Percentiles rank a stretch among this genome's conserved stretches.
Evolutionary conservation across 2,113 vertebrate genomes (phyloP).

Genomic region (Rhombomys opimus): DNA sequence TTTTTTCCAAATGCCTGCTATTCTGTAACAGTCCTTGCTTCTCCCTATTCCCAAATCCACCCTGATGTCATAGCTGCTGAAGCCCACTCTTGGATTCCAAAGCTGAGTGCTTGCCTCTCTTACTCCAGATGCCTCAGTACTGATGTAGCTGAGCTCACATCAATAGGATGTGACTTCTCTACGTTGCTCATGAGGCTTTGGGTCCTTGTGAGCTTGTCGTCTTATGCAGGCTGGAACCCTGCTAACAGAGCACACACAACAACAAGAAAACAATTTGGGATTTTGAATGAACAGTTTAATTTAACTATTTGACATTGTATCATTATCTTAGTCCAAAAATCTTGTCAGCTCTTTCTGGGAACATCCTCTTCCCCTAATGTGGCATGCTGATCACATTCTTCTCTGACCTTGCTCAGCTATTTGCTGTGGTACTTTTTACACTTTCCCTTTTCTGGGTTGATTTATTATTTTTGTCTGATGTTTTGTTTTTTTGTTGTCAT

Average conservation of each 20-base stretch:
- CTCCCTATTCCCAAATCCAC: not conserved
- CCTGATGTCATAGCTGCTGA: not conserved
- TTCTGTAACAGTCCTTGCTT: not conserved
- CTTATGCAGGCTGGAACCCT: not conserved
- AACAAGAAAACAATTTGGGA: not conserved
- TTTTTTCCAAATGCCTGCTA: not conserved
- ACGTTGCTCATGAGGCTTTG: not conserved
- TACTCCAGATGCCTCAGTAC: not conserved
- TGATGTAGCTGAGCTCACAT: not conserved
- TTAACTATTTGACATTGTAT: not conserved
- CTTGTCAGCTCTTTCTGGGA: constrained; percentile 48
- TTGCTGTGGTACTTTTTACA: not conserved
- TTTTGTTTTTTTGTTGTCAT: constrained; percentile 29
- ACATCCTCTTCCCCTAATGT: not conserved
- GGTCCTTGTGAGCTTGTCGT: not conserved
- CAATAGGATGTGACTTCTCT: not conserved
- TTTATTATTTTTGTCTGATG: not conserved
- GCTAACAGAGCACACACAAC: not conserved
- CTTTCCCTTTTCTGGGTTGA: constrained; percentile 4
- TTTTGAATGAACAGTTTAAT: constrained; percentile 57
- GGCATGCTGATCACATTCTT: constrained; percentile 35
- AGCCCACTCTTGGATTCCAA: not conserved
- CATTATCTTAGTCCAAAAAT: not conserved
- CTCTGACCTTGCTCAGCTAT: not conserved
- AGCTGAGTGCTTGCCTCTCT: not conserved